Evolutionary conservation across 35 echinoderm and acorn worm genomes (phyloP), one percentile per base, ranked within the genome.

Genomic region (Antedon bifida): DNA sequence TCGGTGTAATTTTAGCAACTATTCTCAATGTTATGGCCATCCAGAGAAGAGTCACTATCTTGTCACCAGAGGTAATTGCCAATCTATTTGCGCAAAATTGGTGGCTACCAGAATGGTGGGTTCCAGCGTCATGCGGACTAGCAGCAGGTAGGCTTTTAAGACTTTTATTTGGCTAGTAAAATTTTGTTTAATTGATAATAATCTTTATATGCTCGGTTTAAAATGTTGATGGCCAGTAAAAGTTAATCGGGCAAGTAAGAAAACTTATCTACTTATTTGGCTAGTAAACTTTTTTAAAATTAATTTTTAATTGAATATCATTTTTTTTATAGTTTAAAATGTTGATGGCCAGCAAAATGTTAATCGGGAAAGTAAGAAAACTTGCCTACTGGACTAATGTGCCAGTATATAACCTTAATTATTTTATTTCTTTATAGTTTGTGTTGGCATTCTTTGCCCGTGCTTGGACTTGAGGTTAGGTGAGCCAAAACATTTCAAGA

Each of bases 11-110:
- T 31, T 46, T 99, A 29, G 95, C 94, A 21, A 79, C 90, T 30
- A 86, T 99, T 28, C 85, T 99, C 26, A 92, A 99, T 51, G 34
- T 99, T 34, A 91, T 99, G 81, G 91, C 92, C 82, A 86, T 99
- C 36, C 95, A 99, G 34, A 87, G 88, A 16, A 99, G 92, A 21
- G 91, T 99, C 8, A 93, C 95, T 0, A 29, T 80, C 23, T 46
- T 99, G 34, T 92, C 92, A 46, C 95, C 90, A 36, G 88, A 85
- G 7, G 95, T 82, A 30, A 86, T 91, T 7, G 78, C 92, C 0
- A 90, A 78, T 31, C 80, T 86, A 0, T 99, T 91, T 55, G 88
- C 91, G 17, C 51, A 64, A 21, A 64, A 64, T 64, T 64, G 51
- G 51, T 64, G 51, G 51, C 9, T 64, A 16, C 51, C 51, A 64